Evolutionary conservation across 64 coral and sea anemone genomes (phyloP).

Genomic region (Cladopsammia gracilis): DNA sequence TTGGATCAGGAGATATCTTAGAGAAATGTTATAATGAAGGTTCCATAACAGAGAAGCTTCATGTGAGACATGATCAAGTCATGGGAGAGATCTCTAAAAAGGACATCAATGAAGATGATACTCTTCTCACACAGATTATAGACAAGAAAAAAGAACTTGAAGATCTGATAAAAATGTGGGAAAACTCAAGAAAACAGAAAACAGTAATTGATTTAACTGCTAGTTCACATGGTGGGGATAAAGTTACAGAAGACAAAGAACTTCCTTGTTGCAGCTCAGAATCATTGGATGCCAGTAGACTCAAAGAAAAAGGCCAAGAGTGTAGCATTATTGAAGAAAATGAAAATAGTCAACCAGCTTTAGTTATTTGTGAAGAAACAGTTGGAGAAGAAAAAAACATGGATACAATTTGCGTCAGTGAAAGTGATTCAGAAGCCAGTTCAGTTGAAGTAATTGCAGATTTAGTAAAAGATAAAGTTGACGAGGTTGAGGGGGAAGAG

Average conservation of each 20-base stretch:
- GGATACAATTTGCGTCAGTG: background rate
- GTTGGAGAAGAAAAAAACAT: background rate
- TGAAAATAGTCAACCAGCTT: background rate
- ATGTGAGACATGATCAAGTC: background rate
- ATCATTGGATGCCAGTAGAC: background rate
- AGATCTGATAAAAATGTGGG: conserved; percentile 63
- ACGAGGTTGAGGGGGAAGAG: background rate
- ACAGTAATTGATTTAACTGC: background rate
- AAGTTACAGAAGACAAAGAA: background rate
- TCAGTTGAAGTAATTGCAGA: conserved; percentile 8
- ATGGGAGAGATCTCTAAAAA: background rate
- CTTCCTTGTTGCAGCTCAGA: background rate
- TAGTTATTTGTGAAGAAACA: background rate
- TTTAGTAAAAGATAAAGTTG: no score
- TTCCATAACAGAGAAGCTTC: background rate
- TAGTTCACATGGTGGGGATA: background rate
- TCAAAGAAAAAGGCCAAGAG: background rate
- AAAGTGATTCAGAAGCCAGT: conserved; percentile 17
- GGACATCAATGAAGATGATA: conserved; percentile 14
- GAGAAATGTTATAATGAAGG: background rate
- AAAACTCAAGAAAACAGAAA: conserved; percentile 17
- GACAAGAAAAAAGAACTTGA: conserved; percentile 72
- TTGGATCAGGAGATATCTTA: background rate
- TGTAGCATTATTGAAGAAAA: background rate
- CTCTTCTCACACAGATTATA: conserved; percentile 46